phyloP scores from a whole-genome alignment of 1,140 invertebrate genomes.

The Caerostris extrusa region DNA sequence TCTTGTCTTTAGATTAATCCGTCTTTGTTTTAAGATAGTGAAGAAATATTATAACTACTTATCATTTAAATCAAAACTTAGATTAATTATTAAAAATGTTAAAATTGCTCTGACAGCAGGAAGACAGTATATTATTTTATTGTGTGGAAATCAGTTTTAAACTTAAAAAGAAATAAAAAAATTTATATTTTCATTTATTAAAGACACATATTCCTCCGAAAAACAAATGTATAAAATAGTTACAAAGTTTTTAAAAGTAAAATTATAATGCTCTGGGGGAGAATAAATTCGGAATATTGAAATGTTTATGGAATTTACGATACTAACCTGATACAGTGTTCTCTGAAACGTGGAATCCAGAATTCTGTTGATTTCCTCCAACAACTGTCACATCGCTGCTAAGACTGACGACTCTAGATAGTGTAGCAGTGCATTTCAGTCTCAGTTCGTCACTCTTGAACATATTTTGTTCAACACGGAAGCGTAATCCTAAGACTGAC shows the following conservation, averaged over 20 bases:
- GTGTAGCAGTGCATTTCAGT: slow-evolving; percentile 92
- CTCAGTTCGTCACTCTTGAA: slow-evolving; percentile 90
- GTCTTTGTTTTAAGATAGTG: too few relatives aligned
- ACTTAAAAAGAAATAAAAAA: neutral
- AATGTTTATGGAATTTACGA: neutral
- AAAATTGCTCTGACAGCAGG: too few relatives aligned
- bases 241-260: neutral
- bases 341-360: slow-evolving; percentile 75
- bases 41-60: too few relatives aligned
- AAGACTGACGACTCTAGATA: slow-evolving; percentile 90
- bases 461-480: slow-evolving; percentile 88
- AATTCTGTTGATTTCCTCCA: slow-evolving; percentile 74
- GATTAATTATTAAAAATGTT: too few relatives aligned
- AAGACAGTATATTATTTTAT: neutral
- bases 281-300: neutral
- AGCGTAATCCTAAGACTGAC: slow-evolving; percentile 85
- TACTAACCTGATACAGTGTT: slow-evolving; percentile 67
- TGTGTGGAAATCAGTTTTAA: neutral
- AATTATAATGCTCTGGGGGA: neutral
- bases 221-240: neutral
- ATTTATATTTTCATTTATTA: neutral
- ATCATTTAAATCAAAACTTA: too few relatives aligned
- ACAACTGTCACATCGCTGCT: slow-evolving; percentile 86
- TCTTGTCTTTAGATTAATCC: too few relatives aligned
- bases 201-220: neutral